Percentiles rank a stretch among this genome's conserved stretches.
phyloP scores from a whole-genome alignment of 2,888 invertebrate genomes.

The Cheilosia vernalis region DNA sequence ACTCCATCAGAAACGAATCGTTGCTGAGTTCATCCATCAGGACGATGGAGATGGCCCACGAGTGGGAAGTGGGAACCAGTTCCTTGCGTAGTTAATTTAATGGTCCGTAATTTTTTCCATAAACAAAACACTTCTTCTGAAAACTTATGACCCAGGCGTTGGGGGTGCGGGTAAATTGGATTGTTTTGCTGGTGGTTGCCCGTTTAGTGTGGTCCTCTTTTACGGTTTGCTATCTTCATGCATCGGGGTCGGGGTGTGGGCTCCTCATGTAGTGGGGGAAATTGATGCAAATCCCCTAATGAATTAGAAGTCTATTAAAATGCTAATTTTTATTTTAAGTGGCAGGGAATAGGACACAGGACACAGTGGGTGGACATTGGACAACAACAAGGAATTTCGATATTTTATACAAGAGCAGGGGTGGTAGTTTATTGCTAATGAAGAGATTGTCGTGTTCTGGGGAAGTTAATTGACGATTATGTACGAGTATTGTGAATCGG shows the following conservation, averaged over 20 bases:
- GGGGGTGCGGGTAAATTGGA: slow-evolving; percentile 34
- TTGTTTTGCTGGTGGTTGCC: slow-evolving; percentile 42
- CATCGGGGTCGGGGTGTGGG: slow-evolving; percentile 14
- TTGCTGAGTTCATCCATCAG: slow-evolving; percentile 60
- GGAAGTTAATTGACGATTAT: slow-evolving; percentile 63
- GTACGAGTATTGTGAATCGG: slow-evolving; percentile 10
- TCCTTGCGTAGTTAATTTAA: slow-evolving; percentile 68
- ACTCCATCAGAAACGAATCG: slow-evolving; percentile 49
- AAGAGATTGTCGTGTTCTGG: slow-evolving; percentile 54
- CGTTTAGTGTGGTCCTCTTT: slow-evolving; percentile 32
- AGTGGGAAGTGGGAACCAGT: background rate
- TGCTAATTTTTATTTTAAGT: slow-evolving; percentile 67
- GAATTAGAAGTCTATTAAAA: slow-evolving; percentile 75
- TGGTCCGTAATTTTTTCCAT: slow-evolving; percentile 74
- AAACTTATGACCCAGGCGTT: slow-evolving; percentile 60
- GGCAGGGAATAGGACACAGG: slow-evolving; percentile 22
- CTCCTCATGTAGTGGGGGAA: slow-evolving; percentile 53
- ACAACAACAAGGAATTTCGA: too few species aligned
- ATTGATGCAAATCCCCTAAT: slow-evolving; percentile 73
- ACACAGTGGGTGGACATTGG: background rate
- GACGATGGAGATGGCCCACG: background rate
- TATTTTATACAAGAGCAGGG: background rate
- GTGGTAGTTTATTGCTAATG: slow-evolving; percentile 60
- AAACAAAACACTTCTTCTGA: slow-evolving; percentile 65
- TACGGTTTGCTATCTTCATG: slow-evolving; percentile 12